Evolutionary conservation across 2,113 vertebrate genomes (phyloP), one percentile per base, ranked within the genome.

Genomic region (Vidua chalybeata): DNA sequence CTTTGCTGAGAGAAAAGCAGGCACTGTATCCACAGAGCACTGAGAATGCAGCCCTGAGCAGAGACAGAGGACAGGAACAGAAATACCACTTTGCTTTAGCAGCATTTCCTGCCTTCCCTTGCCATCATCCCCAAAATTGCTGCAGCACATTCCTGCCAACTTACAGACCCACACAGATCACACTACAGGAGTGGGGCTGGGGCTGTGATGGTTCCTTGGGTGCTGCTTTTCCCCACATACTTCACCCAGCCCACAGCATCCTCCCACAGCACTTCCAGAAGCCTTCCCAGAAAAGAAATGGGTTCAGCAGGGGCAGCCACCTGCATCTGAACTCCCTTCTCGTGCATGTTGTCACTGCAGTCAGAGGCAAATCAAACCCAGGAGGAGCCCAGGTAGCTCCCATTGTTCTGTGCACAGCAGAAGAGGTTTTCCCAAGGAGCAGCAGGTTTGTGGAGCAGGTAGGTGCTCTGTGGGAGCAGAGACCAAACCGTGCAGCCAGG

Each of bases 1-100:
- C 87, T 94, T 87, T 93, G 69, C 33, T 63, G 75, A 64, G 81
- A 93, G 79, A 91, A 92, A n/a, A 86, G 76, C 19, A 26, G 28
- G 43, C 26, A 15, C 37, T 48, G 28, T 35, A n/a, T 77, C 63
- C 2, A 1, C 51, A 37, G 48, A 45, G 56, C 43, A 67, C 43
- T 39, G 49, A 59, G 76, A 72, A 51, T 13, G 51, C n/a, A 69
- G 51, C 48, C 72, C n/a, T 58, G 76, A 37, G 80, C 64, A 48
- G 48, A 63, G 75, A 61, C 31, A 35, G 55, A 9, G 73, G 58
- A 33, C 20, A 46, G 62, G 41, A 28, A 33, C 59, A 83, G 52
- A 87, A 83, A 62, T 10, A 48, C 9, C 55, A 9, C 37, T 0
- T 17, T 35, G 30, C 37, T 77, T 51, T 46, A 68, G 85, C 54